Percentiles rank a stretch among this genome's conserved stretches.
Conservation (phyloP, 2,113 vertebrate genomes). For the Microcebus lehilahytsara region DNA sequence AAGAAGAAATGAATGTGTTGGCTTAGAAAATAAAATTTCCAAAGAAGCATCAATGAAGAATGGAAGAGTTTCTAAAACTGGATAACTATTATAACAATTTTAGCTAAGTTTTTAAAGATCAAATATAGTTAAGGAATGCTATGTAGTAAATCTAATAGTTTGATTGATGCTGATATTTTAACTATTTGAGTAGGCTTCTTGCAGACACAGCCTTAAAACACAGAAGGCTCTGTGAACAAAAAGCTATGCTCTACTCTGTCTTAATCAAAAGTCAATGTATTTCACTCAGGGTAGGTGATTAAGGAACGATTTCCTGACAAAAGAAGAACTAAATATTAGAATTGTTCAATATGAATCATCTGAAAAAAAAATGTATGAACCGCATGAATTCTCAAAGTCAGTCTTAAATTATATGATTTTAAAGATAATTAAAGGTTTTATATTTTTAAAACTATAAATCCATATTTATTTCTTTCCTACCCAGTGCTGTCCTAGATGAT, state of each 20-base stretch:
- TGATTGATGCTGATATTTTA: constrained; percentile 13
- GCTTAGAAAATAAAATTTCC: background rate
- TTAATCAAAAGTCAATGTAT: background rate
- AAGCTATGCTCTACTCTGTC: background rate
- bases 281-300: background rate
- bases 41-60: background rate
- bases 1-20: background rate
- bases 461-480: background rate
- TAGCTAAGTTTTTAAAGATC: background rate
- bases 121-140: background rate
- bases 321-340: background rate
- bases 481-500: background rate
- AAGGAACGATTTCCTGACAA: background rate
- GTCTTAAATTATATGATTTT: background rate
- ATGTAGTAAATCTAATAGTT: background rate
- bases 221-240: background rate
- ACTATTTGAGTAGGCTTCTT: background rate
- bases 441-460: background rate
- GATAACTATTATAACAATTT: background rate
- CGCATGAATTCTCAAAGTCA: background rate
- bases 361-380: background rate
- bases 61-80: background rate
- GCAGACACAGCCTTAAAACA: background rate
- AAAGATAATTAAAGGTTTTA: background rate
- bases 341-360: background rate